Conservation (phyloP, 2,113 vertebrate genomes). For the Phalacrocorax aristotelis region DNA sequence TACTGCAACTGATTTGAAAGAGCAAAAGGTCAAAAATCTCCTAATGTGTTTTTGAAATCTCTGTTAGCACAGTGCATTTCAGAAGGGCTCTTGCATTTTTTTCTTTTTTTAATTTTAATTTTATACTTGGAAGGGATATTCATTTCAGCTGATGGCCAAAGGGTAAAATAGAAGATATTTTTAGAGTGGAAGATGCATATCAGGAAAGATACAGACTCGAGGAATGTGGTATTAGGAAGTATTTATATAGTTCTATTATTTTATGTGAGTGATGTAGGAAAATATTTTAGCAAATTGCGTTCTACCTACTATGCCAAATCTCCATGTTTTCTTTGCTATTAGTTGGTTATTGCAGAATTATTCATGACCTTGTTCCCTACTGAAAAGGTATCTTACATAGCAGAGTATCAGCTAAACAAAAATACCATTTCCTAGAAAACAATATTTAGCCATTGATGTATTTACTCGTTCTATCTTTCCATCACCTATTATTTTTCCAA, state of each 20-base stretch:
- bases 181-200: not conserved
- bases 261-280: not conserved
- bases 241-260: not conserved
- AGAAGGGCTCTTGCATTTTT: not conserved
- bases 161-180: not conserved
- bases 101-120: not conserved
- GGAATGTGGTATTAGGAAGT: not conserved
- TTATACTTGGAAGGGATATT: not conserved
- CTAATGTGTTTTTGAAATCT: not conserved
- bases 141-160: not conserved
- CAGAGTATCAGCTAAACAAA: not conserved
- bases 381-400: not conserved
- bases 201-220: not conserved
- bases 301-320: not conserved
- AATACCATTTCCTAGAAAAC: not conserved
- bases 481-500: not conserved
- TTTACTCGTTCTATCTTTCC: not conserved
- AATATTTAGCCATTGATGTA: not conserved
- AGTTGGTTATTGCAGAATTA: not conserved
- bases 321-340: not conserved
- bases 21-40: slow-evolving; percentile 18
- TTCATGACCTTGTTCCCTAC: not conserved
- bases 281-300: not conserved
- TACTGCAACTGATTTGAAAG: not conserved
- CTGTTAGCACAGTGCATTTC: not conserved